A percentile compares a stretch with the other conserved stretches of the same genome.
Conservation (phyloP, 2,113 vertebrate genomes). For the Pimephales promelas region DNA sequence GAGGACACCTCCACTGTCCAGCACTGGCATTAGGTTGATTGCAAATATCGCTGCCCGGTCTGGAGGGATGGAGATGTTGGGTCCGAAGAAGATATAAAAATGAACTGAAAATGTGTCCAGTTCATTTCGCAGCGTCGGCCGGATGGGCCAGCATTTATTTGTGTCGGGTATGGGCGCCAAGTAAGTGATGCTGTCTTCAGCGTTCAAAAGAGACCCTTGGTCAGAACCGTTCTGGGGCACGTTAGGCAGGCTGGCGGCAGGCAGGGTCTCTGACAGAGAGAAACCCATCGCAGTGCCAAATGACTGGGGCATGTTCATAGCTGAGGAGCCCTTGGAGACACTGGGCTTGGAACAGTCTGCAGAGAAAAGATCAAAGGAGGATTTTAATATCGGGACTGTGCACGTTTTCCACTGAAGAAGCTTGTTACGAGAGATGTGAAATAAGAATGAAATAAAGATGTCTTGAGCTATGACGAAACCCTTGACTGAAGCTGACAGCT, state of each 20-base stretch:
- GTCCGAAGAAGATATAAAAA: slow-evolving; percentile 98
- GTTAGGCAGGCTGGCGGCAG: slow-evolving; percentile 67
- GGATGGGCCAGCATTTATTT: slow-evolving; percentile 89
- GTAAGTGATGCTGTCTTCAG: slow-evolving; percentile 71
- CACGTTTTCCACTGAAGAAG: neutral
- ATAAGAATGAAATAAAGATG: slow-evolving; percentile 19
- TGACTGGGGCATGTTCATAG: slow-evolving; percentile 97
- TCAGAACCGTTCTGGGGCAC: slow-evolving; percentile 67
- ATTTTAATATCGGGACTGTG: slow-evolving; percentile 28
- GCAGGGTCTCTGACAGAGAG: slow-evolving; percentile 77
- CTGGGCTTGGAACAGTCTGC: slow-evolving; percentile 89
- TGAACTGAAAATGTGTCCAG: slow-evolving; percentile 98
- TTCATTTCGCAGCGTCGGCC: slow-evolving; percentile 93
- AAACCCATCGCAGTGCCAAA: slow-evolving; percentile 84
- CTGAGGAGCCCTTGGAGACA: slow-evolving; percentile 79
- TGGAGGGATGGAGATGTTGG: slow-evolving; percentile 89
- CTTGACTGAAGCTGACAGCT: slow-evolving; percentile 52
- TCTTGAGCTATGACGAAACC: slow-evolving; percentile 24
- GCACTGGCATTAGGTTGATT: slow-evolving; percentile 90
- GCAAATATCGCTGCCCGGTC: slow-evolving; percentile 89
- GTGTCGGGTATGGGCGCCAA: slow-evolving; percentile 63
- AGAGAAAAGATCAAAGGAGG: slow-evolving; percentile 45
- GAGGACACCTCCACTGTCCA: slow-evolving; percentile 94
- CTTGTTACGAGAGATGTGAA: slow-evolving; percentile 2
- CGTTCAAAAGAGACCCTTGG: slow-evolving; percentile 54